These are phyloP conservation scores for Procambarus clarkii DNA, from an alignment of 1,140 invertebrate genomes.

Conservation along the genomic window DNA sequence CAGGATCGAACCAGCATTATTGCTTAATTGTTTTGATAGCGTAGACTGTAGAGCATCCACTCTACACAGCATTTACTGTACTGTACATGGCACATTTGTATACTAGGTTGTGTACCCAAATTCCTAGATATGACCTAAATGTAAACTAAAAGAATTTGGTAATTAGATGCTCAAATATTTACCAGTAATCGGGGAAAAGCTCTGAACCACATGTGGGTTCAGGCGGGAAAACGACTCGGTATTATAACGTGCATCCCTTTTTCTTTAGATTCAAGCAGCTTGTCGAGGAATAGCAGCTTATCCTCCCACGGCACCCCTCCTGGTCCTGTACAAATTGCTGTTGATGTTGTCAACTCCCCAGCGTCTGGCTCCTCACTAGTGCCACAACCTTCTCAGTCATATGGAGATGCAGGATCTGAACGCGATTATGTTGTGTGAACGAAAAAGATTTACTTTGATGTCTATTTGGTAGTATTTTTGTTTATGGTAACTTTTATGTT, in stretches of 20 bases:
- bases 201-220: too few relatives aligned
- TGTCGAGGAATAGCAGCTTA: constrained; percentile 25
- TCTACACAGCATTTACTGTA: too few relatives aligned
- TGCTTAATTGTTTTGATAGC: too few relatives aligned
- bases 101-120: too few relatives aligned
- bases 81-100: too few relatives aligned
- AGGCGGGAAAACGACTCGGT: too few relatives aligned
- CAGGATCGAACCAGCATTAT: too few relatives aligned
- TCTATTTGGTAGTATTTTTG: constrained; percentile 18
- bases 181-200: too few relatives aligned
- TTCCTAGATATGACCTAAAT: too few relatives aligned
- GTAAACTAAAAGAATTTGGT: too few relatives aligned
- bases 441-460: not conserved
- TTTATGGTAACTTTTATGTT: not conserved
- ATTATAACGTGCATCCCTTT: not conserved
- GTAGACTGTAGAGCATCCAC: too few relatives aligned
- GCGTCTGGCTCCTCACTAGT: not conserved
- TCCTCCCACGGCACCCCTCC: constrained; percentile 40
- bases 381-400: not conserved
- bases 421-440: constrained; percentile 41
- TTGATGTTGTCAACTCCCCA: constrained; percentile 55
- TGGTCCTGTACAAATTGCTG: constrained; percentile 64
- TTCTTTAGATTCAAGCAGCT: constrained; percentile 40
- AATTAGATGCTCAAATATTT: not conserved
- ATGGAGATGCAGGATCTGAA: constrained; percentile 43